These are phyloP conservation scores for Pollenia griseotomentosa DNA, from an alignment of 2,888 invertebrate genomes.

Conservation along the genomic window DNA sequence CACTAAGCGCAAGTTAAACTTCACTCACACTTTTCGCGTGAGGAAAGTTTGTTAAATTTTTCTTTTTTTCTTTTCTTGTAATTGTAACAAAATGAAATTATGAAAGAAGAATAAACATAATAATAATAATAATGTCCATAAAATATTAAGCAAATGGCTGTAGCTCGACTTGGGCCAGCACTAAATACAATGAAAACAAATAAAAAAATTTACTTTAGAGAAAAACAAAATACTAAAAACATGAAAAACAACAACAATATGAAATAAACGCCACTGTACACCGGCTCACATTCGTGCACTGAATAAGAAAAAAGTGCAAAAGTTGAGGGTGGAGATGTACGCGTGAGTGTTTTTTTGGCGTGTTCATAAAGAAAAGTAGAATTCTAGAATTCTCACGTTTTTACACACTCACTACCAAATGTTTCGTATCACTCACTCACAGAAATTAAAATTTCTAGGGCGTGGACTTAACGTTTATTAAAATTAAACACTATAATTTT, in stretches of 20 bases:
- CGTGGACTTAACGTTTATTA: too few species aligned
- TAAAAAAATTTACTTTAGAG: conserved; percentile 3
- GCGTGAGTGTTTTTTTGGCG: neutral
- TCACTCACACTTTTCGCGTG: neutral
- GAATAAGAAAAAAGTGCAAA: neutral
- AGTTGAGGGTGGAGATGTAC: neutral
- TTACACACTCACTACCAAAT: too few species aligned
- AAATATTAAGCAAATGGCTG: conserved; percentile 58
- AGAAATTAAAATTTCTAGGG: too few species aligned
- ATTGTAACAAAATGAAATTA: conserved; percentile 65
- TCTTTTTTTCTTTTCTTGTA: conserved; percentile 13
- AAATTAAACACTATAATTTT: too few species aligned
- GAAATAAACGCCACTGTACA: conserved; percentile 36
- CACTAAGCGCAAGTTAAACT: neutral
- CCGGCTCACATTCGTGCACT: neutral
- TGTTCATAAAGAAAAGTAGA: too few species aligned
- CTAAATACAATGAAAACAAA: neutral
- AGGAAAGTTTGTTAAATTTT: neutral
- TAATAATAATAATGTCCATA: conserved; percentile 65
- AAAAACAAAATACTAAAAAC: conserved; percentile 4
- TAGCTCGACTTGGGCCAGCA: neutral
- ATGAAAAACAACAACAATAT: conserved; percentile 5
- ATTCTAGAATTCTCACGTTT: too few species aligned
- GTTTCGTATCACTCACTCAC: too few species aligned
- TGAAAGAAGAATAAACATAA: conserved; percentile 57